phyloP scores from a whole-genome alignment of 2,888 invertebrate species.

The Portevinia maculata region DNA sequence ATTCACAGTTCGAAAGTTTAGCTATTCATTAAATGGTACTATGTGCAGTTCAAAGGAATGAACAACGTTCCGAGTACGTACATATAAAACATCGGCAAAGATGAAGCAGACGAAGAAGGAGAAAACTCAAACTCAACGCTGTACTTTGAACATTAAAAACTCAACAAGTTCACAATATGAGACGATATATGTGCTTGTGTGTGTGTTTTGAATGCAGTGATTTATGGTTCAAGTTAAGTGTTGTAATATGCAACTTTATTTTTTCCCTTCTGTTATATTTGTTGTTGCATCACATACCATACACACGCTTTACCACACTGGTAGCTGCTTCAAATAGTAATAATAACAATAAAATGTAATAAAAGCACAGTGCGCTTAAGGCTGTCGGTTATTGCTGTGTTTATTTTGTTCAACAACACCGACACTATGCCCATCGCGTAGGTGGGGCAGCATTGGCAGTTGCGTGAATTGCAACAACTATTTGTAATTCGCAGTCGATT shows the following conservation, averaged over 20 bases:
- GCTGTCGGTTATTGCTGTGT: conserved; percentile 43
- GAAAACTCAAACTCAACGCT: conserved; percentile 43
- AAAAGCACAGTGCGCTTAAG: conserved; percentile 58
- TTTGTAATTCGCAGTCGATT: conserved; percentile 51
- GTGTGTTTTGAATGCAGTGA: conserved; percentile 31
- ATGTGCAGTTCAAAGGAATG: conserved; percentile 67
- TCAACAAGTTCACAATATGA: conserved; percentile 65
- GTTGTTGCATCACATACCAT: conserved; percentile 34
- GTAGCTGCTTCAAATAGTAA: conserved; percentile 43
- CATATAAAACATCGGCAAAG: neutral
- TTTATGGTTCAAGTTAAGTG: conserved; percentile 68
- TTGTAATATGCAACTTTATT: conserved; percentile 60
- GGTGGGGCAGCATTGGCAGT: conserved; percentile 16
- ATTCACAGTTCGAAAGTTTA: conserved; percentile 66
- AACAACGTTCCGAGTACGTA: conserved; percentile 30
- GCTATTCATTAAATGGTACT: conserved; percentile 71
- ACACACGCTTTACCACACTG: conserved; percentile 50
- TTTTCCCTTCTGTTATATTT: conserved; percentile 16
- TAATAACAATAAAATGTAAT: conserved; percentile 64
- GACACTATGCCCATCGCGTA: neutral
- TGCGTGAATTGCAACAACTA: conserved; percentile 62
- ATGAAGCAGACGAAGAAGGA: conserved; percentile 27
- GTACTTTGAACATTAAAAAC: conserved; percentile 71
- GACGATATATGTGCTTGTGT: conserved; percentile 14
- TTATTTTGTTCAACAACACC: conserved; percentile 23